Base-by-base conservation (phyloP, 2,113 vertebrate genomes). In the Mus spicilegus region DNA sequence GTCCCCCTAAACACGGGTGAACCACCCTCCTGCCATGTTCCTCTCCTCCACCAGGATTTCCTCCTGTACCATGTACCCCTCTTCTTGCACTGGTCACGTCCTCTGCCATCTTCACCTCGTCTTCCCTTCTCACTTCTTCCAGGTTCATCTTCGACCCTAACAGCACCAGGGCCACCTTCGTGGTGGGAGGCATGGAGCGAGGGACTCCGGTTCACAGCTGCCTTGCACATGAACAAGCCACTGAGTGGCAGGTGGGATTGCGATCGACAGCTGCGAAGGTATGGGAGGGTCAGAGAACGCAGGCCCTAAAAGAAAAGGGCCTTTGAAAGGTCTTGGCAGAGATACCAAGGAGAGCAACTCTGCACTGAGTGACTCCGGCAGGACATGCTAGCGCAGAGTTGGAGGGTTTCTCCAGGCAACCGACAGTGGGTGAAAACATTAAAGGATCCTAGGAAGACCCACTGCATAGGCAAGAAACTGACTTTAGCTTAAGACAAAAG, bases 401-500 rank as follows among this genome's bases (percentile, higher is more conserved):
- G 84, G 89, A 85, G 49, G n/a, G n/a, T n/a, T 89, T 93, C 76
- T 61, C 36, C 69, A 75, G 63, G 75, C 56, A 82, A 12, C 28
- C 93, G 61, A 46, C 2, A 3, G 33, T n/a, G 61, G 75, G 54
- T 13, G 16, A 42, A 95, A 69, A 73, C 63, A 16, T 42, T 58
- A 39, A 82, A 61, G 33, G 69, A 76, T 76, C 77, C 80, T 11
- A 54, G 77, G 56, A 95, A 95, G 92, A 76, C 58, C 77, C 58
- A 58, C 33, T 6, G 20, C 61, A 51, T 0, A 75, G 82, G 61
- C 54, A 67, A 76, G 93, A 84, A 84, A 90, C n/a, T 19, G 87
- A 88, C 17, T 78, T 42, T 63, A 12, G 42, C 70, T 88, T 69
- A 91, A 97, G 95, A 96, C 51, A 96, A 91, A 89, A 46, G 73